These are phyloP conservation scores for Drosophila sturtevanti DNA, from an alignment of 1,140 invertebrate species.

Conservation along the genomic window DNA sequence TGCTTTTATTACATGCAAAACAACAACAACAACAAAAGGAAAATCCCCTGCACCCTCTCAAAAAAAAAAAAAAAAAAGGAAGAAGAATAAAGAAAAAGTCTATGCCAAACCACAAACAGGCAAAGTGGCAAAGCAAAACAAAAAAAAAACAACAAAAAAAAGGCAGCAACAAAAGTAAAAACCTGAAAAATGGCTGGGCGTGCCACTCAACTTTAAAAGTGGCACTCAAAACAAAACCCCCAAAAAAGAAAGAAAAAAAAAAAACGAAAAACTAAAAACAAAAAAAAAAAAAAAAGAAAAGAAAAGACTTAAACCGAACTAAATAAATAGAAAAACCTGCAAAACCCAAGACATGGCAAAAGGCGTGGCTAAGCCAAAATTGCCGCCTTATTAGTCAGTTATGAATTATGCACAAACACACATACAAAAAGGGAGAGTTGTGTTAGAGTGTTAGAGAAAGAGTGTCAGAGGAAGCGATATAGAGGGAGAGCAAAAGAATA, in stretches of 20 bases:
- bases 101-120: constrained; percentile 46
- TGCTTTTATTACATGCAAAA: constrained; percentile 63
- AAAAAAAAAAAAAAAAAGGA: constrained; percentile 11
- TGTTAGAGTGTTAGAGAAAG: neutral
- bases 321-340: neutral
- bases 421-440: neutral
- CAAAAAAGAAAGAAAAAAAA: constrained; percentile 7
- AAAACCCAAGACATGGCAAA: constrained; percentile 8
- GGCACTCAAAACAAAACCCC: constrained; percentile 47
- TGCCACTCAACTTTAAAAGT: constrained; percentile 55
- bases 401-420: constrained; percentile 58
- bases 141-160: constrained; percentile 12
- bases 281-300: constrained; percentile 20
- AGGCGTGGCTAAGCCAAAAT: constrained; percentile 29
- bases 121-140: constrained; percentile 36
- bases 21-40: constrained; percentile 7
- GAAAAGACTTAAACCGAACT: constrained; percentile 7
- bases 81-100: constrained; percentile 31
- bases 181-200: constrained; percentile 39
- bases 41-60: neutral
- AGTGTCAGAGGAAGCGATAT: neutral
- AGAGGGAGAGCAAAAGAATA: neutral
- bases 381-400: constrained; percentile 62
- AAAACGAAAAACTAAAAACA: neutral
- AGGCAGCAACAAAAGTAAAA: constrained; percentile 18